Percentiles rank a stretch among this genome's conserved stretches.
These are phyloP conservation scores for Cyrtodaria siliqua DNA, from an alignment of 2,888 invertebrate species.

Conservation along the genomic window DNA sequence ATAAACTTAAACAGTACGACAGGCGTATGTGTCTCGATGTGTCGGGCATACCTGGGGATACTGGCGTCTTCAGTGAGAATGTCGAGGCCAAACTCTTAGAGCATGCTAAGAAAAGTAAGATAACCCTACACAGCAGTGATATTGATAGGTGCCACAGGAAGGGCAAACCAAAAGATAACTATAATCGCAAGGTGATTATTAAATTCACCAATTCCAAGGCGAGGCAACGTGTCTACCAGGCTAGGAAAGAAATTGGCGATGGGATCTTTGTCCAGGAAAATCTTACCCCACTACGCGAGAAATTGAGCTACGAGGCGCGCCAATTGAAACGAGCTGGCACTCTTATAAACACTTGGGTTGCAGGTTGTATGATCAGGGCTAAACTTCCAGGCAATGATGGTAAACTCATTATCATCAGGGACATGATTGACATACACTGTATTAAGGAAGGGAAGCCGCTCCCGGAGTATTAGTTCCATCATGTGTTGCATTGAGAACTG, in stretches of 20 bases:
- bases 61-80: background rate
- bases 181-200: constrained; percentile 13
- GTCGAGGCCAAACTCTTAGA: constrained; percentile 4
- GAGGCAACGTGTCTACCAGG: background rate
- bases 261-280: constrained; percentile 20
- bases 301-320: constrained; percentile 6
- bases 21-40: constrained; percentile 18
- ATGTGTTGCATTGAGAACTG: too few species aligned
- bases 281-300: constrained; percentile 2
- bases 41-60: constrained; percentile 5
- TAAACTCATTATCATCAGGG: too few species aligned
- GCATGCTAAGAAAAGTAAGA: background rate
- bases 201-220: constrained; percentile 20
- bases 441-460: too few species aligned
- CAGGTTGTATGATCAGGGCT: constrained; percentile 4
- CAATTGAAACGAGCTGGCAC: background rate
- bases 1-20: constrained; percentile 10
- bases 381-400: too few species aligned
- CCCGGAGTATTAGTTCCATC: too few species aligned
- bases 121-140: background rate
- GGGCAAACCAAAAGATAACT: background rate
- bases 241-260: background rate
- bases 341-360: constrained; percentile 7
- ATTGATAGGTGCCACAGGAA: constrained; percentile 25
- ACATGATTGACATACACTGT: too few species aligned